Conservation (phyloP, 2,113 vertebrate genomes). For the Sapajus apella region DNA sequence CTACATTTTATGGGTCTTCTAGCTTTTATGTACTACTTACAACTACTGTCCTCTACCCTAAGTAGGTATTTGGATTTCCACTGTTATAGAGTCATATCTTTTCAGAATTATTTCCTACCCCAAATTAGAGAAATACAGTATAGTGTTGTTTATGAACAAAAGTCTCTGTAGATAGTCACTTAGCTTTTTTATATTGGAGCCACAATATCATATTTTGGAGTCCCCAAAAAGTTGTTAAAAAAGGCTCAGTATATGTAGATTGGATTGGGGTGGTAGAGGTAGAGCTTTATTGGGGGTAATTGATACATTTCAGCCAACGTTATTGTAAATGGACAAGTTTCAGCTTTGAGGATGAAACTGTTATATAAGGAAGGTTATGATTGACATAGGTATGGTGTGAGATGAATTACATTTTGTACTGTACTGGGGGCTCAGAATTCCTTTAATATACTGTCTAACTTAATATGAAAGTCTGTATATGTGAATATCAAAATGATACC, state of each 20-base stretch:
- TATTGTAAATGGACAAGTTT: constrained; percentile 1
- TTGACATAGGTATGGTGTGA: neutral
- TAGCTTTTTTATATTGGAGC: neutral
- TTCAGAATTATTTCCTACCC: constrained; percentile 17
- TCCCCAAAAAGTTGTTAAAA: neutral
- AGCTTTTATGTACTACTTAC: neutral
- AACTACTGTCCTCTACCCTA: neutral
- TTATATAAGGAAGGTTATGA: neutral
- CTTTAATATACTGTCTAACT: neutral
- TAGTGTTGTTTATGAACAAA: constrained; percentile 9
- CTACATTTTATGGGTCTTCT: neutral
- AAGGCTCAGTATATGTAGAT: neutral
- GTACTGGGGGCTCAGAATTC: neutral
- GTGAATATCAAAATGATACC: neutral
- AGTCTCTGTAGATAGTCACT: neutral
- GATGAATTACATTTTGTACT: constrained; percentile 23
- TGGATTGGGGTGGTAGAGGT: neutral
- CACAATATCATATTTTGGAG: neutral
- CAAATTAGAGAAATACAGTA: constrained; percentile 13
- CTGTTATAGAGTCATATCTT: neutral
- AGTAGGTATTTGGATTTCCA: neutral
- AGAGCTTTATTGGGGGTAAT: neutral
- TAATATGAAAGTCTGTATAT: neutral
- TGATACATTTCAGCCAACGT: constrained; percentile 5
- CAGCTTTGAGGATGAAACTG: neutral